phyloP scores from a whole-genome alignment of 2,888 invertebrate genomes.

The Pegoplata infirma region DNA sequence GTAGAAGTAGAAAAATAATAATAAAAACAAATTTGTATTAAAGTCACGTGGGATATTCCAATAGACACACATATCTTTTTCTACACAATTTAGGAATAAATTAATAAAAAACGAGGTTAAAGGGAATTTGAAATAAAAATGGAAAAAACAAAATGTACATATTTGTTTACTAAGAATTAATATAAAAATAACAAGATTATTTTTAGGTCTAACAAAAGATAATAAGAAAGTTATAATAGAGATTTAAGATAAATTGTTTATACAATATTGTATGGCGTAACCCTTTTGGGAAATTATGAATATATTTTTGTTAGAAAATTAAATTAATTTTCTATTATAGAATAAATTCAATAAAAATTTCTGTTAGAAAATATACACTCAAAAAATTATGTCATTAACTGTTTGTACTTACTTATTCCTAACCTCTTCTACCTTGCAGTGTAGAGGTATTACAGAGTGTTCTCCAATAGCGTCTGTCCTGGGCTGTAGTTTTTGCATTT shows the following conservation, averaged over 20 bases:
- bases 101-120: neutral
- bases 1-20: neutral
- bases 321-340: neutral
- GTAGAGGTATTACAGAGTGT: too few relatives aligned
- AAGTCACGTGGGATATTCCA: constrained; percentile 32
- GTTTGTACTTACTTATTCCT: too few relatives aligned
- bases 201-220: neutral
- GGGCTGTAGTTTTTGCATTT: too few relatives aligned
- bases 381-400: too few relatives aligned
- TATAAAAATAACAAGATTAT: neutral
- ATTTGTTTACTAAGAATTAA: neutral
- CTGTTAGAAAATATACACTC: too few relatives aligned
- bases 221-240: neutral
- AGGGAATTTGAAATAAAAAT: neutral
- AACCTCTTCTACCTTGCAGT: too few relatives aligned
- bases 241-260: neutral
- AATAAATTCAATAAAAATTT: too few relatives aligned
- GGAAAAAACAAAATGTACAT: neutral
- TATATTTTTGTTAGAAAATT: neutral
- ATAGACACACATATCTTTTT: neutral
- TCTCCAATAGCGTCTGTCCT: too few relatives aligned
- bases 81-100: neutral
- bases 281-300: neutral
- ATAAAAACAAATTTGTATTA: constrained; percentile 25
- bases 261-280: neutral